Evolutionary conservation across 2,888 invertebrate species (phyloP).

Genomic region (Hypsopygia costalis): DNA sequence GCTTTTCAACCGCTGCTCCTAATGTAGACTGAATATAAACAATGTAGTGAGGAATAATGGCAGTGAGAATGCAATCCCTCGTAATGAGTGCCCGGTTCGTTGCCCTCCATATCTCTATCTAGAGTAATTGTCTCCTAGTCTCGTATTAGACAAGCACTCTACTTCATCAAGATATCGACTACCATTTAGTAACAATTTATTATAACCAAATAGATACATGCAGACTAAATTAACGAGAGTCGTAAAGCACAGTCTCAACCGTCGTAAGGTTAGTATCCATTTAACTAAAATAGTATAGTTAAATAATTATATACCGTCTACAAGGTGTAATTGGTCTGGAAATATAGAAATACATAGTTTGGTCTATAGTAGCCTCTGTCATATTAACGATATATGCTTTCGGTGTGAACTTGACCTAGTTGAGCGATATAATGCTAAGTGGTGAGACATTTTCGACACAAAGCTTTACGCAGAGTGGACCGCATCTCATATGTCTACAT

Average conservation of each 20-base stretch:
- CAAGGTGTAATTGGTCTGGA: neutral
- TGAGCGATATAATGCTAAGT: no score
- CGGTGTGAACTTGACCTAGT: no score
- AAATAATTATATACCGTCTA: neutral
- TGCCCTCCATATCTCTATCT: constrained; percentile 51
- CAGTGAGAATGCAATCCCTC: constrained; percentile 44
- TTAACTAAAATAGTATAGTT: neutral
- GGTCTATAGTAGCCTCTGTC: no score
- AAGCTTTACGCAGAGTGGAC: no score
- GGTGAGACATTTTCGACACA: no score
- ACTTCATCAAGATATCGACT: constrained; percentile 36
- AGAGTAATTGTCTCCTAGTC: constrained; percentile 58
- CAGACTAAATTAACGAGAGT: neutral
- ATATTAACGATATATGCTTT: no score
- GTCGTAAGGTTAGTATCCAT: neutral
- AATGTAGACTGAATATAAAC: constrained; percentile 34
- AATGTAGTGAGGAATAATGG: constrained; percentile 48
- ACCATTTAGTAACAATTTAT: constrained; percentile 18
- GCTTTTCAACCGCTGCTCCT: constrained; percentile 20
- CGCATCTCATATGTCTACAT: no score
- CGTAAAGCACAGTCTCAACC: neutral
- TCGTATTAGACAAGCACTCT: constrained; percentile 28
- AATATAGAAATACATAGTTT: neutral
- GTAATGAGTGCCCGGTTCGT: constrained; percentile 51
- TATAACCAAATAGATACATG: constrained; percentile 9